Evolutionary conservation across 2,113 vertebrate species (phyloP), one percentile per base, ranked within the genome.

Genomic region (Asarcornis scutulata): DNA sequence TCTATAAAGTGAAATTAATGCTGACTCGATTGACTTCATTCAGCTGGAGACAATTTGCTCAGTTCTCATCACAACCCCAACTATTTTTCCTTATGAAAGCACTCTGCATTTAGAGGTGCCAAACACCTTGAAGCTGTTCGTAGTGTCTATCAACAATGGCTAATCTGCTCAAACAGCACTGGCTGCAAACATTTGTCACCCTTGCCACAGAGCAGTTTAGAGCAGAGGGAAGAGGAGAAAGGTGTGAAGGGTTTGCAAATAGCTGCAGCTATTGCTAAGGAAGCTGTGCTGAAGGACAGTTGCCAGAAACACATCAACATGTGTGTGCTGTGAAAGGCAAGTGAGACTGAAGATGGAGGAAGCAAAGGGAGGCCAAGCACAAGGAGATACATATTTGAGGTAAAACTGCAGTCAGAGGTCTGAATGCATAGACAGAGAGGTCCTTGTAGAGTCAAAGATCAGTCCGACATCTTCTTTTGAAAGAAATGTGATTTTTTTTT

Each of bases 121-220:
- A 4, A 59, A 91, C 58, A 31, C 59, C 68, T 48, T 9, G 2
- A 8, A 34, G 67, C 29, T 23, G 5, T 46, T 46, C n/a, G 6
- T 20, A 18, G 17, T 14, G 29, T 48, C 55, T 18, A 16, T 40
- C 26, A 36, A 0, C 20, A 17, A n/a, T 9, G 7, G 22, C 34
- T 79, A 2, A 26, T 12, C 67, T 76, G 67, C 53, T 36, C 56
- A 17, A 17, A 26, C 4, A 13, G 0, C 48, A 7, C 3, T 36
- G 3, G 6, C 48, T 79, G 79, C n/a, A 31, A 5, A 52, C 5
- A 0, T 73, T 42, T 40, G 17, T 68, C 20, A 74, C 38, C 13
- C 2, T 25, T 25, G 38, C 50, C n/a, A 13, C 16, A 40, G 48
- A 48, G 80, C 63, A 59, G 32, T 4, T 62, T 32, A 60, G 58